These are phyloP conservation scores for Aradophagus sp. DNA, from an alignment of 1,140 invertebrate species.

Conservation along the genomic window DNA sequence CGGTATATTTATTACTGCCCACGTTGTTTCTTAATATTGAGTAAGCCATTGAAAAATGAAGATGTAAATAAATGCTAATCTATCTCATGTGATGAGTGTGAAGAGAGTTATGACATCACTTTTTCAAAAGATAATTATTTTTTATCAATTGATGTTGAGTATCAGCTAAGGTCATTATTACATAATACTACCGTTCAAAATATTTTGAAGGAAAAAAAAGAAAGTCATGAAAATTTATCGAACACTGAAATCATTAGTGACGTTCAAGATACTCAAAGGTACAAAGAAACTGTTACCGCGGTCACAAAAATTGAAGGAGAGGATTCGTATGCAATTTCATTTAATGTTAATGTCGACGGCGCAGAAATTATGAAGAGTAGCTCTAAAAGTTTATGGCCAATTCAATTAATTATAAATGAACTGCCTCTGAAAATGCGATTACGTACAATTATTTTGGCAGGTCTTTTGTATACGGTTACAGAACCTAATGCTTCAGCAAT, in stretches of 20 bases:
- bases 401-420: no score
- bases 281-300: constrained; percentile 15
- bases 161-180: constrained; percentile 18
- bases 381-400: no score
- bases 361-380: no score
- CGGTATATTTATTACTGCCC: constrained; percentile 17
- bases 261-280: constrained; percentile 18
- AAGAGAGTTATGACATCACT: constrained; percentile 10
- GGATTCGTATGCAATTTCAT: no score
- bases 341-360: no score
- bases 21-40: constrained; percentile 4
- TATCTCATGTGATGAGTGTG: constrained; percentile 6
- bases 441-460: no score
- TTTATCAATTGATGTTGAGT: constrained; percentile 12
- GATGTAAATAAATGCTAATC: constrained; percentile 12
- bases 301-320: no score
- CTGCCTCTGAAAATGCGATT: no score
- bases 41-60: constrained; percentile 2
- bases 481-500: no score
- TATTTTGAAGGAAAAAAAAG: constrained; percentile 4
- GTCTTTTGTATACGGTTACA: no score
- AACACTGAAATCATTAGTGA: constrained; percentile 7
- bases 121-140: constrained; percentile 24
- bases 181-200: constrained; percentile 9
- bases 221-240: constrained; percentile 6